These are phyloP conservation scores for Galerucella pusilla DNA, from an alignment of 2,888 invertebrate species.

Conservation along the genomic window DNA sequence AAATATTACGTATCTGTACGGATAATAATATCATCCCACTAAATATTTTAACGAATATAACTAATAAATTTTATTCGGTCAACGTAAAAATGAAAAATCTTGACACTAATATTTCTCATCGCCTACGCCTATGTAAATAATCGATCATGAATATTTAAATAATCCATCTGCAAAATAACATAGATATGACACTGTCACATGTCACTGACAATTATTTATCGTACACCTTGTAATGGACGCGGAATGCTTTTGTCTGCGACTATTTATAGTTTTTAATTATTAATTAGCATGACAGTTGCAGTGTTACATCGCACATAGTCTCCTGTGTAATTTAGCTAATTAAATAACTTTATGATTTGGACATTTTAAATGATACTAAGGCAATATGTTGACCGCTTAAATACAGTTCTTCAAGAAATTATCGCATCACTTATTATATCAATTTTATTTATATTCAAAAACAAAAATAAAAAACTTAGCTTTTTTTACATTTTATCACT, in stretches of 20 bases:
- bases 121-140: conserved; percentile 9
- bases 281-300: conserved; percentile 47
- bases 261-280: conserved; percentile 61
- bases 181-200: conserved; percentile 54
- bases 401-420: too few species aligned
- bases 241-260: conserved; percentile 43
- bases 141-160: conserved; percentile 57
- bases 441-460: too few species aligned
- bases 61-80: too few species aligned
- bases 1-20: too few species aligned
- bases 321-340: background rate
- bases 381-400: too few species aligned
- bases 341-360: conserved; percentile 4
- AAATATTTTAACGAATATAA: too few species aligned
- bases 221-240: conserved; percentile 56
- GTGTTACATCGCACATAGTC: background rate
- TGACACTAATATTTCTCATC: background rate
- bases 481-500: too few species aligned
- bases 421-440: too few species aligned
- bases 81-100: too few species aligned
- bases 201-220: conserved; percentile 63
- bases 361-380: background rate
- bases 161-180: conserved; percentile 56
- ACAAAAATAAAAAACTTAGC: too few species aligned
- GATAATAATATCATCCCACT: too few species aligned